Evolutionary conservation across 2,888 invertebrate species (phyloP).

Genomic region (Dynastes tityus): DNA sequence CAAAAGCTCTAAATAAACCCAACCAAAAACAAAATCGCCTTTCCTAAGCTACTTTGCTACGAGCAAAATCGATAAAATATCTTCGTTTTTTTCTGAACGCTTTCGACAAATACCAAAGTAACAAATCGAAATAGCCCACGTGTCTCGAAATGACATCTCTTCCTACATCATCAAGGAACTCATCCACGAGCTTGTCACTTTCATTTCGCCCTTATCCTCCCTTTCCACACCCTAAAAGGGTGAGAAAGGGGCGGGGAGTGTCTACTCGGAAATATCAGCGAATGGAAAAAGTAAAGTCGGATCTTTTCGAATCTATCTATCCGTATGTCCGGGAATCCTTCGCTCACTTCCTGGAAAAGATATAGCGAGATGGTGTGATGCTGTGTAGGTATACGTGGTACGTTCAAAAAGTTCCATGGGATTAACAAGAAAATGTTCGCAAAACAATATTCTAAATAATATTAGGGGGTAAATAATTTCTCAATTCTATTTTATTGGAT

Average conservation of each 20-base stretch:
- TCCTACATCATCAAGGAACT: neutral
- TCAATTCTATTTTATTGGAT: too few relatives aligned
- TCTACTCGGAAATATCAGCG: neutral
- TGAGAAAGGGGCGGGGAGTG: too few relatives aligned
- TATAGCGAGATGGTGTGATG: neutral
- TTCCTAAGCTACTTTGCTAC: too few relatives aligned
- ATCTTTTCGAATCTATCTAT: neutral
- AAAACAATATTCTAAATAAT: too few relatives aligned
- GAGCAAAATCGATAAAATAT: too few relatives aligned
- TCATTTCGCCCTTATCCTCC: slow-evolving; percentile 1
- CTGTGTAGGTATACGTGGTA: neutral
- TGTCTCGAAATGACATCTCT: neutral
- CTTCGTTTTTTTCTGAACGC: too few relatives aligned
- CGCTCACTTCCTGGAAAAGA: neutral
- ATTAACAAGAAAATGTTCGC: too few relatives aligned
- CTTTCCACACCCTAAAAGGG: neutral
- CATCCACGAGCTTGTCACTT: neutral
- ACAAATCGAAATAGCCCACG: slow-evolving; percentile 1
- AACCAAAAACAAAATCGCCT: too few relatives aligned
- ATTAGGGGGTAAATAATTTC: too few relatives aligned
- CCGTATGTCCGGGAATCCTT: neutral
- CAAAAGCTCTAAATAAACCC: too few relatives aligned
- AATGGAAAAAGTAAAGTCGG: neutral
- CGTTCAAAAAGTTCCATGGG: too few relatives aligned
- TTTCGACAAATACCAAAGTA: neutral